Evolutionary conservation across 2,888 invertebrate species (phyloP).

Genomic region (Holacanthella duospinosa): DNA sequence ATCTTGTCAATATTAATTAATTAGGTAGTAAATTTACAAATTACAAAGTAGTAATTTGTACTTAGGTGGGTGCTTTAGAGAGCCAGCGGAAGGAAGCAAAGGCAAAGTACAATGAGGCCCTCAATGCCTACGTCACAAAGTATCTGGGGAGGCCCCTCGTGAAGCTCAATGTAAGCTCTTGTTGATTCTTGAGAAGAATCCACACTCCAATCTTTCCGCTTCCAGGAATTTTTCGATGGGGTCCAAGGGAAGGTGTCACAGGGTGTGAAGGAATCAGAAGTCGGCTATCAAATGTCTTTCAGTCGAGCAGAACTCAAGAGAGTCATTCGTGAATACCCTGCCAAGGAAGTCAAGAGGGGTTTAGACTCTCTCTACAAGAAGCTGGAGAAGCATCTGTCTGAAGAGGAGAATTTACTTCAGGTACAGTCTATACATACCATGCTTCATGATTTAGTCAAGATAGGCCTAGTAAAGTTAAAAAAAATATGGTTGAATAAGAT

Average conservation of each 20-base stretch:
- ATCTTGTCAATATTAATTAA: too few species aligned
- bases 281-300: conserved; percentile 93
- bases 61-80: conserved; percentile 79
- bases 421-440: conserved; percentile 42
- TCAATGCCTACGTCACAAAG: conserved; percentile 81
- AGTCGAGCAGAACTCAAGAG: conserved; percentile 92
- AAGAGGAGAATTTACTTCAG: conserved; percentile 83
- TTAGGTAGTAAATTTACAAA: too few species aligned
- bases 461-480: too few species aligned
- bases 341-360: conserved; percentile 82
- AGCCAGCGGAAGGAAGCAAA: conserved; percentile 79
- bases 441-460: not conserved
- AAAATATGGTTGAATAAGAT: not conserved
- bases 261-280: conserved; percentile 92
- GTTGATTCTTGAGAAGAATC: not conserved
- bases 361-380: conserved; percentile 86
- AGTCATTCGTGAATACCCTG: conserved; percentile 88
- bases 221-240: conserved; percentile 89
- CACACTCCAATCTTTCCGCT: not conserved
- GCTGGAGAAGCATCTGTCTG: conserved; percentile 93
- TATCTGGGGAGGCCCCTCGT: conserved; percentile 89
- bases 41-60: too few species aligned
- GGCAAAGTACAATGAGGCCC: conserved; percentile 75
- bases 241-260: conserved; percentile 84
- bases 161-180: conserved; percentile 64